Evolutionary conservation across 2,888 invertebrate species (phyloP).

Genomic region (Girardia tigrina): DNA sequence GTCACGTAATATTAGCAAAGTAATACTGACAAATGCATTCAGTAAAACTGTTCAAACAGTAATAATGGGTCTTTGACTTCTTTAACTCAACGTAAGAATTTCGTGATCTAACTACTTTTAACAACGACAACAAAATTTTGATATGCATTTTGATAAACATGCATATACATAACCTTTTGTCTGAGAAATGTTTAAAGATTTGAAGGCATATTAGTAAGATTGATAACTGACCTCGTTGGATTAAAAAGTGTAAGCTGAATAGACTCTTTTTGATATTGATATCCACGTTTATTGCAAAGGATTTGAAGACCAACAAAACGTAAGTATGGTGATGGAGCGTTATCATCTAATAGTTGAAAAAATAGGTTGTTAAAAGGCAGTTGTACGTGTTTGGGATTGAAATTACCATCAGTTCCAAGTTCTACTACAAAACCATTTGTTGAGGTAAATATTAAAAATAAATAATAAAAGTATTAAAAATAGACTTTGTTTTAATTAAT

Average conservation of each 20-base stretch:
- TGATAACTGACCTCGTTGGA: slow-evolving; percentile 82
- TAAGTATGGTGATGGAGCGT: slow-evolving; percentile 83
- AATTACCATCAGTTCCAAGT: slow-evolving; percentile 78
- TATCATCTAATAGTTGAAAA: slow-evolving; percentile 72
- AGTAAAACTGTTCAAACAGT: too few relatives aligned
- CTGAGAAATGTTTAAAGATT: slow-evolving; percentile 81
- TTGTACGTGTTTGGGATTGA: slow-evolving; percentile 75
- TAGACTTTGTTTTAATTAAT: too few relatives aligned
- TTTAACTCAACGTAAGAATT: too few relatives aligned
- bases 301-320: slow-evolving; percentile 46
- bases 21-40: too few relatives aligned
- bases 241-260: slow-evolving; percentile 65
- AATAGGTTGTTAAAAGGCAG: slow-evolving; percentile 79
- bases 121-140: too few relatives aligned
- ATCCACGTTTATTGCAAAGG: slow-evolving; percentile 59
- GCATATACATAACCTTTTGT: slow-evolving; percentile 75
- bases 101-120: too few relatives aligned
- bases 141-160: slow-evolving; percentile 47
- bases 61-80: too few relatives aligned
- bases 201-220: slow-evolving; percentile 80
- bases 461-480: too few relatives aligned
- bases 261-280: slow-evolving; percentile 69
- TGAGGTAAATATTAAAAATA: too few relatives aligned
- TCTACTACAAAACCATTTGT: slow-evolving; percentile 84
- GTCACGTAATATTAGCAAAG: too few relatives aligned